Evolutionary conservation across 2,888 invertebrate species (phyloP), one percentile per base, ranked within the genome.

Genomic region (Gryllus longicercus): DNA sequence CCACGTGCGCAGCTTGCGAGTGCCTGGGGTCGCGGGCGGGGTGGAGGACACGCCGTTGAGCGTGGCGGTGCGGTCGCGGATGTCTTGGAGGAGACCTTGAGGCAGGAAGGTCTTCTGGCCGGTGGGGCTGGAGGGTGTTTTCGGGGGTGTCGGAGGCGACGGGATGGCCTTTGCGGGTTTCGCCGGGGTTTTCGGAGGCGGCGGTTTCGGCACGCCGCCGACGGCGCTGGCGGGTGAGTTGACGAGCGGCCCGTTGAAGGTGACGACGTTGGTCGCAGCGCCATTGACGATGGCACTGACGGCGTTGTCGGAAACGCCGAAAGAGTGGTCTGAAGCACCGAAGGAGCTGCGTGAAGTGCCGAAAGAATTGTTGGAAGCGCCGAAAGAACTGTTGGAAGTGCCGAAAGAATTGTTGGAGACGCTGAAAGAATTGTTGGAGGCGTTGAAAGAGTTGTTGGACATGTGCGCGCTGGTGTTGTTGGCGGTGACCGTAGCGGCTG

Each of bases 1-100:
- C 23, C 83, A 84, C 50, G 83, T 81, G 84, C 63, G 63, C 5
- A 63, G 63, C 63, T 63, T 63, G 63, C 63, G 63, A 18, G 14
- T 14, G 14, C 63, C 63, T 3, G 63, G 63, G 63, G 63, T 18
- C 1, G 16, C 16, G 3, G 63, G 63, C 12, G 16, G 16, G 14
- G 63, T 14, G 79, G 74, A 78, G 38, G 78, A 79, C 78, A 79
- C 49, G 50, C 80, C 23, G 83, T 87, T 88, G 83, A 90, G 87
- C 88, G 90, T 90, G 81, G 87, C 88, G 83, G 90, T 89, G 83
- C 92, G 90, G 86, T 93, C 91, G 86, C 93, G 90, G 85, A 93
- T 93, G 84, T 93, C 93, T 86, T 91, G 91, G 74, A 93, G 87
- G 78, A 93, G 88, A 81, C 91, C 92, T 86, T 90, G 90, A 81